A percentile compares a stretch with the other conserved stretches of the same genome.
These are phyloP conservation scores for Ophiothrix spiculata DNA, from an alignment of 35 echinoderm and acorn worm species.

Conservation along the genomic window DNA sequence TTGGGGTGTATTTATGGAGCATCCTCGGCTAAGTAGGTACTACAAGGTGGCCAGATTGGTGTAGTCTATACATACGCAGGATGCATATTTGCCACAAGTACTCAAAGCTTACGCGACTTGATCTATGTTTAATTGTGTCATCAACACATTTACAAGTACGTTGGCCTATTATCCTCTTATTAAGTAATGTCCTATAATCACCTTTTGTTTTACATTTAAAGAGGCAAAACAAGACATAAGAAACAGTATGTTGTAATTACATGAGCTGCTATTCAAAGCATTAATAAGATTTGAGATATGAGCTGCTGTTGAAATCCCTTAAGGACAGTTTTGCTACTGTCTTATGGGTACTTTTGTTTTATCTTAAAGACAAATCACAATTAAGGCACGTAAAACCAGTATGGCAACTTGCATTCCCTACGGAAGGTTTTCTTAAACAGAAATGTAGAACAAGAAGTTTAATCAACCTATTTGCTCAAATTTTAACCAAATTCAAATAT, in stretches of 20 bases:
- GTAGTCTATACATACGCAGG: neutral
- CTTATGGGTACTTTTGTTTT: neutral
- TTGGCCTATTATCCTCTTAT: neutral
- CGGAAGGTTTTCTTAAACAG: neutral
- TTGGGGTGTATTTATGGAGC: constrained; percentile 12
- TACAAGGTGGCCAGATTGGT: neutral
- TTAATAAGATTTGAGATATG: neutral
- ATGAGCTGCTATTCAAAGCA: neutral
- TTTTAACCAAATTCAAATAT: neutral
- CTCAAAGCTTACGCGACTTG: neutral
- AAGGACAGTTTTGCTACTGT: neutral
- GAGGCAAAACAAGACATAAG: no score
- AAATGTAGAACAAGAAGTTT: constrained; percentile 6
- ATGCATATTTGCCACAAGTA: neutral
- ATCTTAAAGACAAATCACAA: constrained; percentile 1
- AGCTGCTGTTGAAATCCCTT: neutral
- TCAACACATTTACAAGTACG: constrained; percentile 7
- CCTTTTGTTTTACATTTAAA: no score
- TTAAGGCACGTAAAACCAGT: neutral
- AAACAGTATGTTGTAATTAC: neutral
- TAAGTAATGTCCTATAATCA: neutral
- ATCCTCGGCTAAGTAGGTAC: neutral
- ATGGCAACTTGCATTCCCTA: neutral
- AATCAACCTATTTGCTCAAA: constrained; percentile 5
- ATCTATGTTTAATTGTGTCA: constrained; percentile 8